These are phyloP conservation scores for Oryzias woworae DNA, from an alignment of 2,113 vertebrate genomes.

Conservation along the genomic window DNA sequence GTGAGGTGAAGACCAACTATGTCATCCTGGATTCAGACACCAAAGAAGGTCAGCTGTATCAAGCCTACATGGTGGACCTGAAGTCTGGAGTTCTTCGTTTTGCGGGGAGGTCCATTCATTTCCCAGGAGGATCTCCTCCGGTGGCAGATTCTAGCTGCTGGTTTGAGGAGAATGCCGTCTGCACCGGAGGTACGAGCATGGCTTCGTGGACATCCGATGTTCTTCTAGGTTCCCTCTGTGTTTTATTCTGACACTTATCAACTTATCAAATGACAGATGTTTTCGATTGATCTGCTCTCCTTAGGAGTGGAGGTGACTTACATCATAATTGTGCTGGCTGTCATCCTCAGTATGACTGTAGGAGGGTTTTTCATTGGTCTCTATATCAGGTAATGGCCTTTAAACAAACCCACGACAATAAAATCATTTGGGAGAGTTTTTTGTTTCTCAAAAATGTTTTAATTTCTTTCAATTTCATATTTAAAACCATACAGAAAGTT, in stretches of 20 bases:
- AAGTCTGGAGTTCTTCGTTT: conserved; percentile 64
- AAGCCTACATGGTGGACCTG: conserved; percentile 80
- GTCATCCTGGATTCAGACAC: conserved; percentile 86
- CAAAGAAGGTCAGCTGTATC: conserved; percentile 73
- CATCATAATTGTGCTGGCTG: conserved; percentile 72
- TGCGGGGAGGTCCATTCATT: conserved; percentile 77
- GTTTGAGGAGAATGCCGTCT: conserved; percentile 82
- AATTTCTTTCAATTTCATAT: neutral
- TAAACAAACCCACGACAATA: neutral
- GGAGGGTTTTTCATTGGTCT: conserved; percentile 73
- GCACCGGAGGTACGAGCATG: conserved; percentile 78
- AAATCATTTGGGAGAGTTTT: neutral
- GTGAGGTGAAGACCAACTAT: conserved; percentile 77
- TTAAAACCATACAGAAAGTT: neutral
- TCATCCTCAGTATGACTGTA: conserved; percentile 73
- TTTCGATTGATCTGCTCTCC: conserved; percentile 18
- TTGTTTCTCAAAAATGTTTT: neutral
- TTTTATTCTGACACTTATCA: neutral
- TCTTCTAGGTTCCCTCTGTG: neutral
- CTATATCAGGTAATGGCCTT: conserved; percentile 77
- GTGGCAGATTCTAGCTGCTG: conserved; percentile 84
- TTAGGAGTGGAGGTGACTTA: conserved; percentile 80
- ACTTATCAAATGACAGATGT: neutral
- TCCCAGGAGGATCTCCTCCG: conserved; percentile 79
- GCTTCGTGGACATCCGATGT: neutral